phyloP scores from a whole-genome alignment of 1,140 invertebrate species.

The Drosophila dunni region DNA sequence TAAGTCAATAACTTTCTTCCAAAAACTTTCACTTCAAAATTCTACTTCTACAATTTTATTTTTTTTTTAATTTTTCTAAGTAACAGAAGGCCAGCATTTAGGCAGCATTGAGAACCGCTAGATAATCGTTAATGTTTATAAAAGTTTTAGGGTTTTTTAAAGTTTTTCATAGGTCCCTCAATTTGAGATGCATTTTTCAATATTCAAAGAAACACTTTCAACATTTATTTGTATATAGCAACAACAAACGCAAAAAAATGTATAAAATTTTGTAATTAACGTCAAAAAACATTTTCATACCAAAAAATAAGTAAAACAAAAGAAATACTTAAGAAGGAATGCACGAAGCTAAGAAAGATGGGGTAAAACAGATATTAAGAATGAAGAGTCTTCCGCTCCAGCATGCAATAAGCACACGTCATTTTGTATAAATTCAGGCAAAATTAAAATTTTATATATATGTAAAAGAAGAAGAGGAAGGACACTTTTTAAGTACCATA shows the following conservation, averaged over 20 bases:
- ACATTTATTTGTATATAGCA: conserved; percentile 48
- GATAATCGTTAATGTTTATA: conserved; percentile 5
- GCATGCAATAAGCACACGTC: conserved; percentile 37
- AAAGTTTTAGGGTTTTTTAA: conserved; percentile 14
- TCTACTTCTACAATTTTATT: conserved; percentile 11
- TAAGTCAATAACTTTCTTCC: conserved; percentile 44
- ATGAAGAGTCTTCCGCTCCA: conserved; percentile 67
- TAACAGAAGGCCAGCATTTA: conserved; percentile 46
- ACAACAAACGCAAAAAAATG: conserved; percentile 37
- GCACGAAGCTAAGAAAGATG: conserved; percentile 24
- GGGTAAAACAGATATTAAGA: background rate
- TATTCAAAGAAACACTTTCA: conserved; percentile 13
- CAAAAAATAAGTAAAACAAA: conserved; percentile 53
- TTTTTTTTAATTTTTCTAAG: conserved; percentile 35
- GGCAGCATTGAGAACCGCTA: conserved; percentile 26
- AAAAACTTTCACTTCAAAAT: conserved; percentile 20
- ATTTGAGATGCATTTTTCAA: conserved; percentile 34
- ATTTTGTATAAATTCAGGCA: conserved; percentile 56
- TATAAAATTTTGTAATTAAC: conserved; percentile 57
- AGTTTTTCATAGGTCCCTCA: conserved; percentile 45
- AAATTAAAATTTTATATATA: conserved; percentile 40
- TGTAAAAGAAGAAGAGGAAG: conserved; percentile 1
- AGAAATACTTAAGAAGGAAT: conserved; percentile 16
- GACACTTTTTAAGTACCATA: conserved; percentile 50
- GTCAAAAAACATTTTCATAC: conserved; percentile 62